Percentiles rank a stretch among this genome's conserved stretches.
Evolutionary conservation across 2,888 invertebrate genomes (phyloP).

Genomic region (Falcaria lacertinaria): DNA sequence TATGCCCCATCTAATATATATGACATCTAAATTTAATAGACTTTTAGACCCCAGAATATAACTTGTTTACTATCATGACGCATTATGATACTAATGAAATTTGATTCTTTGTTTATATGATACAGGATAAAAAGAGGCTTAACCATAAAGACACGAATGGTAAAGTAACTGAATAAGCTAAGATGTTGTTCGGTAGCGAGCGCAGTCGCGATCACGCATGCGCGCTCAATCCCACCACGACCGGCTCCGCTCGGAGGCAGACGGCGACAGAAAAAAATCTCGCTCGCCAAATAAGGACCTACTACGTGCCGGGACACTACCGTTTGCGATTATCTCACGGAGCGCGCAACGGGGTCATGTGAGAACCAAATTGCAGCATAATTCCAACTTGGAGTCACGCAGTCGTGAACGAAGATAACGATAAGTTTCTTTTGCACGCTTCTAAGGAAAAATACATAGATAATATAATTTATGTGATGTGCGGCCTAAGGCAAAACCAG

Average conservation of each 20-base stretch:
- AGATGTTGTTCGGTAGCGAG: slow-evolving; percentile 36
- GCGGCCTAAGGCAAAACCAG: slow-evolving; percentile 35
- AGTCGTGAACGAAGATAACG: slow-evolving; percentile 42
- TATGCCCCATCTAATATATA: too few species aligned
- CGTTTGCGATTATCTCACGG: slow-evolving; percentile 75
- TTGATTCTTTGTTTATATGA: too few species aligned
- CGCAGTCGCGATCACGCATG: slow-evolving; percentile 45
- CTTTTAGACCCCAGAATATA: too few species aligned
- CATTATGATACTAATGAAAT: too few species aligned
- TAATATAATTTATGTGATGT: slow-evolving; percentile 37
- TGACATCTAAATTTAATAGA: neutral
- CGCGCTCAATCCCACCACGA: slow-evolving; percentile 48
- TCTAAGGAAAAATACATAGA: slow-evolving; percentile 29
- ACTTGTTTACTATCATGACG: too few species aligned
- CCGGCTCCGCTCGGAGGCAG: slow-evolving; percentile 25
- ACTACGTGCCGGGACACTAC: slow-evolving; percentile 70
- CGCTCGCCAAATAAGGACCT: slow-evolving; percentile 64
- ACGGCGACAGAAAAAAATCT: slow-evolving; percentile 53
- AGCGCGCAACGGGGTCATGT: slow-evolving; percentile 64
- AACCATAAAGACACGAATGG: slow-evolving; percentile 17
- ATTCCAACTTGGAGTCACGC: slow-evolving; percentile 47
- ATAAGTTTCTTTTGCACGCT: slow-evolving; percentile 42
- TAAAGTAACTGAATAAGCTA: slow-evolving; percentile 27
- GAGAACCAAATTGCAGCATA: slow-evolving; percentile 61
- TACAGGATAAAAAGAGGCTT: neutral